Evolutionary conservation across 2,888 invertebrate species (phyloP).

Genomic region (Leptinotarsa haldemani): DNA sequence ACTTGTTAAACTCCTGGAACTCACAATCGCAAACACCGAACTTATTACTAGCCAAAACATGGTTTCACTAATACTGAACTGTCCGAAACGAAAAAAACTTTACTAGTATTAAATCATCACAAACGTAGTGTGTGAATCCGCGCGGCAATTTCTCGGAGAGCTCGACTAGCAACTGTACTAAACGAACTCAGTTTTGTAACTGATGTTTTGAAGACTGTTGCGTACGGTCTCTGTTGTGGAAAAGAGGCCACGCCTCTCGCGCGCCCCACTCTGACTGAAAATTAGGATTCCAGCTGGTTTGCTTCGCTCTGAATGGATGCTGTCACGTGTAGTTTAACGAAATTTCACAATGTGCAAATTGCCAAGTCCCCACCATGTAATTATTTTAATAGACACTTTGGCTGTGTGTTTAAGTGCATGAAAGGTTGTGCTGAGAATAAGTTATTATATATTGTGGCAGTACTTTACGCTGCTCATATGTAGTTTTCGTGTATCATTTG

Average conservation of each 20-base stretch:
- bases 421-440: conserved; percentile 17
- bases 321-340: conserved; percentile 59
- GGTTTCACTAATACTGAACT: conserved; percentile 19
- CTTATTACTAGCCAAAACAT: conserved; percentile 51
- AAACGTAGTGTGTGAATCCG: conserved; percentile 29
- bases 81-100: conserved; percentile 13
- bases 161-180: conserved; percentile 37
- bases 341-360: conserved; percentile 61
- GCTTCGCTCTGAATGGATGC: conserved; percentile 60
- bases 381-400: conserved; percentile 44
- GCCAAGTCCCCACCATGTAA: conserved; percentile 50
- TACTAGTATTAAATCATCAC: conserved; percentile 49
- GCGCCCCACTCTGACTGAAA: conserved; percentile 53
- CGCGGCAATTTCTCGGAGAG: conserved; percentile 28
- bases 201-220: conserved; percentile 54
- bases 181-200: conserved; percentile 49
- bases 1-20: conserved; percentile 60
- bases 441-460: conserved; percentile 13
- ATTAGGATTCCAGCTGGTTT: conserved; percentile 59
- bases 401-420: conserved; percentile 23
- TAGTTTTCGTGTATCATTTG: neutral
- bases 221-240: conserved; percentile 58
- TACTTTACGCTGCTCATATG: neutral
- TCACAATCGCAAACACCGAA: conserved; percentile 52
- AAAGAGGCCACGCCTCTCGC: conserved; percentile 60